Conservation (phyloP, 2,113 vertebrate genomes). For the Carassius gibelio region DNA sequence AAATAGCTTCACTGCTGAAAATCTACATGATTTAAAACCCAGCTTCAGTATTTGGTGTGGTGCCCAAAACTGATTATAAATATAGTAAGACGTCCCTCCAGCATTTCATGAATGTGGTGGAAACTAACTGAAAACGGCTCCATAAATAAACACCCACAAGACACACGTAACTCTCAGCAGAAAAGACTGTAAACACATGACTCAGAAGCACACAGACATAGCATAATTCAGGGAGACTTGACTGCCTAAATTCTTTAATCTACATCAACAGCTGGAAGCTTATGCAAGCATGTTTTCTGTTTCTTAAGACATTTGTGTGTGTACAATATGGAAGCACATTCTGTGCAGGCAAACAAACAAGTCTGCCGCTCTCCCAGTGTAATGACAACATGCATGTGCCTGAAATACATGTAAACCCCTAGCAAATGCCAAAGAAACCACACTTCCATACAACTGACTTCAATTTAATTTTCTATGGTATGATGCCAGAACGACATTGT, state of each 20-base stretch:
- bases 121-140: slow-evolving; percentile 13
- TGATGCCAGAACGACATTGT: background rate
- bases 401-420: background rate
- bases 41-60: slow-evolving; percentile 6
- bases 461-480: background rate
- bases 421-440: background rate
- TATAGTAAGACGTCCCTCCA: background rate
- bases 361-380: background rate
- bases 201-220: slow-evolving; percentile 9
- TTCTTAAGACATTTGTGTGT: background rate
- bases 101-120: background rate
- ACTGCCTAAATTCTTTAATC: slow-evolving; percentile 13
- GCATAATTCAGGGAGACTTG: background rate
- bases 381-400: background rate
- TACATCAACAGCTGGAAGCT: slow-evolving; percentile 15
- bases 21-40: slow-evolving; percentile 6
- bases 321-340: background rate
- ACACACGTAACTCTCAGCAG: background rate
- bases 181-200: slow-evolving; percentile 28
- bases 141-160: slow-evolving; percentile 23
- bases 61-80: slow-evolving; percentile 1
- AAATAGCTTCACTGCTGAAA: slow-evolving; percentile 2
- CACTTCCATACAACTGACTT: background rate
- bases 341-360: background rate
- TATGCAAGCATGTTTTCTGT: background rate